Evolutionary conservation across 2,888 invertebrate genomes (phyloP).

Genomic region (Dolomedes plantarius): DNA sequence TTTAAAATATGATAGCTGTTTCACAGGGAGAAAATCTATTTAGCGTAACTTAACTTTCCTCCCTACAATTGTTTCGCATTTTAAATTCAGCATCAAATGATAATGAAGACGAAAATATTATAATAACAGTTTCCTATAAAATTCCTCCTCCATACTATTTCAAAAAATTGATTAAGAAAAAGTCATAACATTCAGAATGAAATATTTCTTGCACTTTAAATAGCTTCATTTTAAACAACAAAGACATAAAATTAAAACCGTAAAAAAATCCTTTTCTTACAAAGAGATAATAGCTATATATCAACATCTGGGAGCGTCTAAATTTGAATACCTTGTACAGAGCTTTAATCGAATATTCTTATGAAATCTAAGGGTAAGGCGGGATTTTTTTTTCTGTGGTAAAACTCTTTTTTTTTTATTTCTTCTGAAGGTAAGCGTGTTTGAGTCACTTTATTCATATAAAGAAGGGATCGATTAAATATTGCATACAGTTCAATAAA

Average conservation of each 20-base stretch:
- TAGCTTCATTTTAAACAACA: constrained; percentile 9
- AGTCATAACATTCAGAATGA: not conserved
- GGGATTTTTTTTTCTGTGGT: too few relatives aligned
- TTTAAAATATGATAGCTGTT: not conserved
- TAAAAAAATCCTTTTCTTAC: constrained; percentile 15
- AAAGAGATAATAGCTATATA: constrained; percentile 42
- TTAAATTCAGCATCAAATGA: not conserved
- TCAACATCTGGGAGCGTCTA: constrained; percentile 44
- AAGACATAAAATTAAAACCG: not conserved
- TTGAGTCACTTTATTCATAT: constrained; percentile 41
- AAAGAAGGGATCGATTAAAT: constrained; percentile 1
- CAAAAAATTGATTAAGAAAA: not conserved
- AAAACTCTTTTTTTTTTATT: not conserved
- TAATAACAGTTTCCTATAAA: not conserved
- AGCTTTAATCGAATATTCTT: constrained; percentile 45
- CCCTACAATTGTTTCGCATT: not conserved
- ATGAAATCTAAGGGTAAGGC: constrained; percentile 31
- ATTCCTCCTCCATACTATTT: not conserved
- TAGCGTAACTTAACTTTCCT: not conserved
- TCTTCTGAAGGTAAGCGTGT: constrained; percentile 23
- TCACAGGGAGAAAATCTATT: not conserved
- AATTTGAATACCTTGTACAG: constrained; percentile 43
- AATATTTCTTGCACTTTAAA: constrained; percentile 19
- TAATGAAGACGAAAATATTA: not conserved
- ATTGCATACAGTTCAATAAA: not conserved